These are phyloP conservation scores for Colaptes auratus DNA, from an alignment of 2,113 vertebrate genomes.

Conservation along the genomic window DNA sequence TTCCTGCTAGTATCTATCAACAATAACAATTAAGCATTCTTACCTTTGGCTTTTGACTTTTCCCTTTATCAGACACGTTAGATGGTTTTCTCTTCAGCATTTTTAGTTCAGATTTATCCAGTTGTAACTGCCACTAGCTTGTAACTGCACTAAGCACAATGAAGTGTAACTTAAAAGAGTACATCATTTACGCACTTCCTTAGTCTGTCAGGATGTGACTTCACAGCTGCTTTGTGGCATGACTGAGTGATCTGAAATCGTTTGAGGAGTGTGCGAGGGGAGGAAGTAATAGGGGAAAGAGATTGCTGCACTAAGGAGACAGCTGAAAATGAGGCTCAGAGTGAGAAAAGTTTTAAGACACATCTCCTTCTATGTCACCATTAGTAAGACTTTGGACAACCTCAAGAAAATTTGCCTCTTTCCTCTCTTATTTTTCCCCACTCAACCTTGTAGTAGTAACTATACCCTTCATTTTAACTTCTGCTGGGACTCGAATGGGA, in stretches of 20 bases:
- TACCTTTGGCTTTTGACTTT: conserved; percentile 87
- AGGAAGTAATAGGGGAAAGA: neutral
- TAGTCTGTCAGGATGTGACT: conserved; percentile 76
- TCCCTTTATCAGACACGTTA: conserved; percentile 85
- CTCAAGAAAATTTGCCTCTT: neutral
- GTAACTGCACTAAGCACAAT: neutral
- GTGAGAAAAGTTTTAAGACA: neutral
- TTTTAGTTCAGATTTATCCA: conserved; percentile 34
- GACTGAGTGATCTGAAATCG: neutral
- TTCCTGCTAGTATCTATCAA: neutral
- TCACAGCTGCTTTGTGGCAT: neutral
- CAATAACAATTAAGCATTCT: neutral
- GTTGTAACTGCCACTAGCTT: neutral
- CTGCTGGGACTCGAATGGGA: neutral
- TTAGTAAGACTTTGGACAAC: neutral
- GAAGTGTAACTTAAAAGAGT: neutral
- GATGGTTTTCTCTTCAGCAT: conserved; percentile 88
- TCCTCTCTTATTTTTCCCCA: neutral
- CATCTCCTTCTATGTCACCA: neutral
- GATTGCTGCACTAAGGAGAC: neutral
- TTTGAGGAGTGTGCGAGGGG: neutral
- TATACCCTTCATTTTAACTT: neutral
- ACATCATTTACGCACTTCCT: conserved; percentile 65
- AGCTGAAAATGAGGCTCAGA: neutral
- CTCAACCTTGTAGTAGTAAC: neutral